These are phyloP conservation scores for Euwallacea fornicatus DNA, from an alignment of 1,140 invertebrate genomes.

Conservation along the genomic window DNA sequence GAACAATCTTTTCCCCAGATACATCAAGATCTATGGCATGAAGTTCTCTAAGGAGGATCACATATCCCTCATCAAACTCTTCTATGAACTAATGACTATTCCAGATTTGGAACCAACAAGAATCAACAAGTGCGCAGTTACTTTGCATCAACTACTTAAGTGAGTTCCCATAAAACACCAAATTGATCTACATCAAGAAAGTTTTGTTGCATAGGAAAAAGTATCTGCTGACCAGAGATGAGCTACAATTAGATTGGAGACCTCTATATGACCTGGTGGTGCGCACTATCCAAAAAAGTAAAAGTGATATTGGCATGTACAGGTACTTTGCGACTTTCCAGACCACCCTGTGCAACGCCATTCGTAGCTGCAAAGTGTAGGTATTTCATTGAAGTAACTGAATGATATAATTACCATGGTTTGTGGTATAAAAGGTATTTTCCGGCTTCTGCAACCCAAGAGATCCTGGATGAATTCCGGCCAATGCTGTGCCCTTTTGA, in stretches of 20 bases:
- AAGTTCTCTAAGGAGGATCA: constrained; percentile 92
- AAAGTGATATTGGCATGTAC: constrained; percentile 63
- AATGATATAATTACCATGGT: background rate
- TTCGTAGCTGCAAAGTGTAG: constrained; percentile 59
- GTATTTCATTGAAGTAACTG: constrained; percentile 29
- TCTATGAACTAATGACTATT: constrained; percentile 76
- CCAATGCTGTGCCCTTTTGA: constrained; percentile 77
- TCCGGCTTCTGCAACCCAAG: constrained; percentile 72
- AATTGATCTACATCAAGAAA: background rate
- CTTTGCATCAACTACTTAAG: constrained; percentile 60
- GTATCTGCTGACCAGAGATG: constrained; percentile 74
- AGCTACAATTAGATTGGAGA: constrained; percentile 82
- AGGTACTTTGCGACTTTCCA: constrained; percentile 60
- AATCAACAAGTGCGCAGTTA: constrained; percentile 67
- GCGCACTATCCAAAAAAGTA: constrained; percentile 47
- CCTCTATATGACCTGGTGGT: constrained; percentile 75
- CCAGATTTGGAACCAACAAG: constrained; percentile 75
- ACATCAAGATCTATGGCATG: constrained; percentile 79
- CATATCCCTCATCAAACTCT: constrained; percentile 80
- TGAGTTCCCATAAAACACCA: constrained; percentile 49
- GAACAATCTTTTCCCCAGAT: constrained; percentile 59
- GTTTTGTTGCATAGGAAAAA: constrained; percentile 63
- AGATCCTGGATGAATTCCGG: constrained; percentile 83
- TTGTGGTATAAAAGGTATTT: constrained; percentile 66
- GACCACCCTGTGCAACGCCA: constrained; percentile 55